These are phyloP conservation scores for Porphyrio hochstetteri DNA, from an alignment of 2,113 vertebrate species.

Conservation along the genomic window DNA sequence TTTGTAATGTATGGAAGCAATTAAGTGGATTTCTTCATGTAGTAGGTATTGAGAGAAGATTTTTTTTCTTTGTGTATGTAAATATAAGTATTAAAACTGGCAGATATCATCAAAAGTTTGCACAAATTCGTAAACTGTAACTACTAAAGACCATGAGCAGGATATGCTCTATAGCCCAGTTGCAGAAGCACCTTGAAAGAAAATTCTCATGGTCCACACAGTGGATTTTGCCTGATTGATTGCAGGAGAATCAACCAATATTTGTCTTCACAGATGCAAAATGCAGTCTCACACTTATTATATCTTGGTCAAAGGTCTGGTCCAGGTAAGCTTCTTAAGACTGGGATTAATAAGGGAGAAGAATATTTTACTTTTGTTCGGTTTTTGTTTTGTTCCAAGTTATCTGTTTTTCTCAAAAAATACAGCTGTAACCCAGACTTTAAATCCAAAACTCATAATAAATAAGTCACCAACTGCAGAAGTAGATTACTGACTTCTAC, in stretches of 20 bases:
- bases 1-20: conserved; percentile 48
- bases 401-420: neutral
- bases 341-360: neutral
- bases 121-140: neutral
- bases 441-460: neutral
- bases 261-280: neutral
- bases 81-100: neutral
- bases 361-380: neutral
- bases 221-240: neutral
- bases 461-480: neutral
- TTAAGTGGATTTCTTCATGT: conserved; percentile 7
- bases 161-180: neutral
- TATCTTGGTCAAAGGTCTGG: neutral
- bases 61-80: neutral
- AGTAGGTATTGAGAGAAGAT: neutral
- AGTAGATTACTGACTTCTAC: neutral
- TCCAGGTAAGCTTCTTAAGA: neutral
- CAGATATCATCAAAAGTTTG: neutral
- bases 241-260: neutral
- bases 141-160: neutral
- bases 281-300: neutral
- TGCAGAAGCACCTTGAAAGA: neutral
- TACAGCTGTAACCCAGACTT: neutral
- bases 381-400: neutral
- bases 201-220: neutral